Conservation (phyloP, 2,797 vertebrate genomes). For the Hypotaenidia philippensis region DNA sequence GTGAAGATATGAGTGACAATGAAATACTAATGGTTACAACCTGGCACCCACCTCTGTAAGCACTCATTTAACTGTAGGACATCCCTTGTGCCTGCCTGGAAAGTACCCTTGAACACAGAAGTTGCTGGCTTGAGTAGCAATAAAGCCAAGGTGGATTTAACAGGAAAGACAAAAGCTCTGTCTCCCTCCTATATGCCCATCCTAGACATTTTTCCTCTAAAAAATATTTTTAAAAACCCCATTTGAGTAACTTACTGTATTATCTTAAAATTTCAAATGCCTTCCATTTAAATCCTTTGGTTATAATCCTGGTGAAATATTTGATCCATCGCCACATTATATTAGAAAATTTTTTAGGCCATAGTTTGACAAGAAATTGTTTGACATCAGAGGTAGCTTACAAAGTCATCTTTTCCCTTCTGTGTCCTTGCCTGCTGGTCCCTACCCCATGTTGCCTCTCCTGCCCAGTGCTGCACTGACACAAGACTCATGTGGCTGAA, state of each 20-base stretch:
- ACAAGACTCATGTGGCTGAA: neutral
- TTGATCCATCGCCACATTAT: neutral
- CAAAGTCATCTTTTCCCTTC: neutral
- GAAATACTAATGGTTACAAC: neutral
- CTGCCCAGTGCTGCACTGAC: neutral
- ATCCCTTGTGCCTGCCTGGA: neutral
- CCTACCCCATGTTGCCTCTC: fast-evolving
- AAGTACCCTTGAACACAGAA: neutral
- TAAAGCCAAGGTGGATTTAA: neutral
- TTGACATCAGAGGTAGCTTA: neutral
- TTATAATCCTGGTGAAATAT: neutral
- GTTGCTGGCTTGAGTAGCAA: neutral
- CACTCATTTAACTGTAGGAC: neutral
- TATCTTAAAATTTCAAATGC: neutral
- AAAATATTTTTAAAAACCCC: neutral
- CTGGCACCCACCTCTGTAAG: neutral
- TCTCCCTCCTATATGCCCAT: neutral
- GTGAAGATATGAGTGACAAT: neutral
- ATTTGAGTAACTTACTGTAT: neutral
- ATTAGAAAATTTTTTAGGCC: neutral
- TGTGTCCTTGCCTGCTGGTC: neutral
- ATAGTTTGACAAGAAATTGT: neutral
- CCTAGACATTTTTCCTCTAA: neutral
- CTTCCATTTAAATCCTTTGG: neutral
- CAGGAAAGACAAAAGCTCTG: neutral